These are phyloP conservation scores for Eupelmus urozonus DNA, from an alignment of 2,888 invertebrate genomes.

Conservation along the genomic window DNA sequence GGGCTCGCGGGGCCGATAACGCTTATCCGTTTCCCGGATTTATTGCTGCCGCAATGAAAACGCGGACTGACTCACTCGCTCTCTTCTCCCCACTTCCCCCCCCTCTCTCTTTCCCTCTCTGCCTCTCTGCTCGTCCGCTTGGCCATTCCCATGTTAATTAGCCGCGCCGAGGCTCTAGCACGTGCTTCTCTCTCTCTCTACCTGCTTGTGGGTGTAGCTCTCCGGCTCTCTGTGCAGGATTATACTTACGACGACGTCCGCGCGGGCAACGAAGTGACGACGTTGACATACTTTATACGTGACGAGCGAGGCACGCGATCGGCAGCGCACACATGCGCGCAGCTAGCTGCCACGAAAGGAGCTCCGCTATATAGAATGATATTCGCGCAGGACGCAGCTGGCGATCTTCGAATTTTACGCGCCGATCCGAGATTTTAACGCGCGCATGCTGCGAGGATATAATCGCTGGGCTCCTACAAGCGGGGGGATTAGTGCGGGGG, in stretches of 20 bases:
- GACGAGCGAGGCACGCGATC: constrained; percentile 63
- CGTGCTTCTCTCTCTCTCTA: not conserved
- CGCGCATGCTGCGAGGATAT: too few species aligned
- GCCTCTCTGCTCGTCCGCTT: constrained; percentile 53
- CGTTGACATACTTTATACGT: constrained; percentile 71
- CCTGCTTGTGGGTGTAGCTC: not conserved
- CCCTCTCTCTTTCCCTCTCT: constrained; percentile 62
- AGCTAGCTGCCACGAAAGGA: too few species aligned
- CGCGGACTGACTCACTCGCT: constrained; percentile 14
- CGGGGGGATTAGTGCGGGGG: too few species aligned
- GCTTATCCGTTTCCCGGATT: constrained; percentile 74
- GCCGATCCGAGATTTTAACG: too few species aligned
- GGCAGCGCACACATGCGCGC: not conserved
- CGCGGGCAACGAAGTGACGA: constrained; percentile 69
- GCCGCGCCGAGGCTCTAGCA: too few species aligned
- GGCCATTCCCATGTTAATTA: constrained; percentile 75
- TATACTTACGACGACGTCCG: constrained; percentile 68
- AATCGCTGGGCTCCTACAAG: too few species aligned
- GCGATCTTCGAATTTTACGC: too few species aligned
- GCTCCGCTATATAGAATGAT: too few species aligned
- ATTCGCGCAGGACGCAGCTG: too few species aligned
- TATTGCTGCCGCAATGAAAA: constrained; percentile 73
- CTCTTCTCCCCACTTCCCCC: not conserved
- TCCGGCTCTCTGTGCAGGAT: constrained; percentile 55
- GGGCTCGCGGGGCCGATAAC: constrained; percentile 68